A percentile compares a stretch with the other conserved stretches of the same genome.
These are phyloP conservation scores for Sterna hirundo DNA, from an alignment of 2,113 vertebrate genomes.

Conservation along the genomic window DNA sequence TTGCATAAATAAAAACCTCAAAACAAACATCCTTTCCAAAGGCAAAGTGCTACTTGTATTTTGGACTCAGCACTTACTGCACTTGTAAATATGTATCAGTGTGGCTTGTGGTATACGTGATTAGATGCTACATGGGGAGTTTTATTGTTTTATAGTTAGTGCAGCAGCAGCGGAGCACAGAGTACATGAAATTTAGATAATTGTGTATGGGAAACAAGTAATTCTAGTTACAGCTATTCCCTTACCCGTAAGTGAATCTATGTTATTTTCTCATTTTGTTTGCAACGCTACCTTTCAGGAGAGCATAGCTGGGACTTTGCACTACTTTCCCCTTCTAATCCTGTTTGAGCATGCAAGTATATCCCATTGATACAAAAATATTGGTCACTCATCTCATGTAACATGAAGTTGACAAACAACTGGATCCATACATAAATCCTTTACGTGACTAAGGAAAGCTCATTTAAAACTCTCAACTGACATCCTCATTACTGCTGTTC, in stretches of 20 bases:
- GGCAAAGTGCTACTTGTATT: neutral
- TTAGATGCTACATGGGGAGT: neutral
- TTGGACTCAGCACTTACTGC: neutral
- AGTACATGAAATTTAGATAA: neutral
- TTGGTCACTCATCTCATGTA: neutral
- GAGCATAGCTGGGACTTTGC: neutral
- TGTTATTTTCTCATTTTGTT: neutral
- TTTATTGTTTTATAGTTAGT: neutral
- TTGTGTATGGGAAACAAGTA: neutral
- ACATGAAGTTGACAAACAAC: neutral
- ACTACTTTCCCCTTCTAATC: neutral
- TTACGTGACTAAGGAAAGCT: neutral
- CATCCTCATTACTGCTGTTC: slow-evolving; percentile 40
- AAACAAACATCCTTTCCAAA: neutral
- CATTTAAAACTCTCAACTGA: slow-evolving; percentile 39
- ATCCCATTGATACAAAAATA: neutral
- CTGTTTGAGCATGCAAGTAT: neutral
- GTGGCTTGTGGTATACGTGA: neutral
- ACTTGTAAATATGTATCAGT: neutral
- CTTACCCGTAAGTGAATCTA: neutral
- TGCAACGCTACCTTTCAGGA: neutral
- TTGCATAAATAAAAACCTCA: slow-evolving; percentile 9
- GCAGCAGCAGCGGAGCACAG: neutral
- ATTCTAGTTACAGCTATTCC: neutral
- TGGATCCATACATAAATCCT: slow-evolving; percentile 17